Evolutionary conservation across 2,888 invertebrate species (phyloP).

Genomic region (Drosophila merina): DNA sequence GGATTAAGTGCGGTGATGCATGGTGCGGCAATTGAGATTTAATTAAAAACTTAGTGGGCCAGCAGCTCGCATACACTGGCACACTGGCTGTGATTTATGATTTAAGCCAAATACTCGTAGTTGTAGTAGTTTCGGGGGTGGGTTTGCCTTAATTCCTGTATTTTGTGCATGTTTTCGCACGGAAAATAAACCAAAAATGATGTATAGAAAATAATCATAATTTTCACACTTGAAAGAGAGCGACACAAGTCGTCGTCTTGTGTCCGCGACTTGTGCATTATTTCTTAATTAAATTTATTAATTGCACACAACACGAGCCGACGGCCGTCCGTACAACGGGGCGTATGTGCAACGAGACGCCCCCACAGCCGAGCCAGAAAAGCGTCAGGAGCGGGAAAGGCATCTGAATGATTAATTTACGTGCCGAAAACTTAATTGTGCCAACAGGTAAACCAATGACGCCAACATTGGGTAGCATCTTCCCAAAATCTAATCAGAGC

Average conservation of each 20-base stretch:
- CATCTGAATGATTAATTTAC: conserved; percentile 63
- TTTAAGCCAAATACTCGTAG: conserved; percentile 33
- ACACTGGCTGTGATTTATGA: conserved; percentile 38
- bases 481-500: conserved; percentile 7
- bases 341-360: conserved; percentile 52
- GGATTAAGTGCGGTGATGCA: conserved; percentile 33
- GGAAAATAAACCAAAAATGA: conserved; percentile 32
- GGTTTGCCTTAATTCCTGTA: conserved; percentile 41
- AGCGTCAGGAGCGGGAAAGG: too few species aligned
- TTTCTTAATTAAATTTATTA: conserved; percentile 79
- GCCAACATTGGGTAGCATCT: conserved; percentile 8
- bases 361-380: too few species aligned
- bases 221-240: conserved; percentile 74
- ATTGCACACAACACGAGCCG: conserved; percentile 74
- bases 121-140: neutral
- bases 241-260: conserved; percentile 35
- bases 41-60: conserved; percentile 63
- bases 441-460: conserved; percentile 44
- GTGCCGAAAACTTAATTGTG: conserved; percentile 58
- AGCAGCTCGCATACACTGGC: conserved; percentile 3
- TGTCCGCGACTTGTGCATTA: conserved; percentile 46
- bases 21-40: conserved; percentile 49
- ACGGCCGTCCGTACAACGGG: conserved; percentile 48
- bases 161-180: conserved; percentile 54
- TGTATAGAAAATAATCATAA: conserved; percentile 69